A percentile compares a stretch with the other conserved stretches of the same genome.
Conservation (phyloP, 2,797 vertebrate species). For the Rhadinocentrus ornatus region DNA sequence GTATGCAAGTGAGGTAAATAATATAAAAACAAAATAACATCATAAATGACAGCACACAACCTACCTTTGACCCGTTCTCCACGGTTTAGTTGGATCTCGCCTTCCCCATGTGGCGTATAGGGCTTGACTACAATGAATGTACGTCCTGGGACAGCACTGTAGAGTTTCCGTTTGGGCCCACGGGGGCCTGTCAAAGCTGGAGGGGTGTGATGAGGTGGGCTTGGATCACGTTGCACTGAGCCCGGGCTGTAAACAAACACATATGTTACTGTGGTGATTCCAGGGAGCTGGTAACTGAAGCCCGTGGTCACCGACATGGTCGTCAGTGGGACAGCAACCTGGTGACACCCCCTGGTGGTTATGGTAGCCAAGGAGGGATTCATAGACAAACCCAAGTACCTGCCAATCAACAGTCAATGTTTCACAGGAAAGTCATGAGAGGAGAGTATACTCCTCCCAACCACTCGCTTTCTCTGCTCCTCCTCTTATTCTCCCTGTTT, state of each 20-base stretch:
- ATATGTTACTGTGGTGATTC: slow-evolving; percentile 95
- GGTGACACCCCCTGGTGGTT: slow-evolving; percentile 70
- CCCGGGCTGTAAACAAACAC: slow-evolving; percentile 99
- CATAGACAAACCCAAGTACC: slow-evolving; percentile 60
- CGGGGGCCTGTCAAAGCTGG: slow-evolving; percentile 81
- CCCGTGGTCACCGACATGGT: slow-evolving; percentile 86
- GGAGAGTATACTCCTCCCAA: slow-evolving; percentile 64
- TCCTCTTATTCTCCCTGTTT: slow-evolving; percentile 53
- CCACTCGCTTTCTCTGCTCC: slow-evolving; percentile 48
- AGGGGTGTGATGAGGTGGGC: slow-evolving; percentile 85
- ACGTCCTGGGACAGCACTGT: slow-evolving; percentile 96
- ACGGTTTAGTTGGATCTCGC: slow-evolving; percentile 96
- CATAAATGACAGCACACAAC: slow-evolving; percentile 18
- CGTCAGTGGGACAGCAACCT: slow-evolving; percentile 67
- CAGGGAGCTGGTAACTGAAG: slow-evolving; percentile 89
- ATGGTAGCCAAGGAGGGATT: slow-evolving; percentile 64
- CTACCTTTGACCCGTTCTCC: slow-evolving; percentile 95
- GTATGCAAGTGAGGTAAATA: slow-evolving; percentile 10
- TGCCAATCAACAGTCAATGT: slow-evolving; percentile 65
- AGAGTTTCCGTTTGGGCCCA: slow-evolving; percentile 96
- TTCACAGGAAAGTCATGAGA: slow-evolving; percentile 72
- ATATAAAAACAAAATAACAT: neutral
- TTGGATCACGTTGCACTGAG: slow-evolving; percentile 86
- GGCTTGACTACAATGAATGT: slow-evolving; percentile 97
- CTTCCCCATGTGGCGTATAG: slow-evolving; percentile 93